These are phyloP conservation scores for Agonopterix arenella DNA, from an alignment of 2,888 invertebrate species.

Conservation along the genomic window DNA sequence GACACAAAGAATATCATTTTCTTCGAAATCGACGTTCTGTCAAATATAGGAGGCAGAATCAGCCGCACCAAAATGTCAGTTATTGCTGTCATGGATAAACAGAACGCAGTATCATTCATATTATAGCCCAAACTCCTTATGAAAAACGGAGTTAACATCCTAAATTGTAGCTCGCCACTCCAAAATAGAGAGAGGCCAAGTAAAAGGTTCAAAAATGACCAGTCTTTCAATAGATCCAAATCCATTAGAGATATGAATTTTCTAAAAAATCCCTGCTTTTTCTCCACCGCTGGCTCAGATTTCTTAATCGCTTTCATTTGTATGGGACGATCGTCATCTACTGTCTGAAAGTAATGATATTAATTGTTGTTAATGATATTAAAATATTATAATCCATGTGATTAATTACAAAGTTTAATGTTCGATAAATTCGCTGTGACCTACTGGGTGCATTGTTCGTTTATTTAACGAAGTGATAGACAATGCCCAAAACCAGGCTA, in stretches of 20 bases:
- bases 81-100: constrained; percentile 84
- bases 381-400: too few species aligned
- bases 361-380: background rate
- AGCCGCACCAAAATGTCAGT: constrained; percentile 85
- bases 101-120: constrained; percentile 82
- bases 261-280: constrained; percentile 62
- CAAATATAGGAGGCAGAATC: constrained; percentile 84
- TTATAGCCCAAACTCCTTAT: constrained; percentile 79
- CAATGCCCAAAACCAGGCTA: too few species aligned
- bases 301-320: constrained; percentile 69
- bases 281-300: constrained; percentile 38
- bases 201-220: constrained; percentile 83
- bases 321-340: constrained; percentile 56
- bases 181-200: constrained; percentile 85
- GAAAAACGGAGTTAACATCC: constrained; percentile 84
- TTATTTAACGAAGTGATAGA: too few species aligned
- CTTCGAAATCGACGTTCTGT: constrained; percentile 80
- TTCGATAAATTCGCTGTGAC: too few species aligned
- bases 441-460: too few species aligned
- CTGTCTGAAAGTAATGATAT: constrained; percentile 42
- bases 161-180: constrained; percentile 85
- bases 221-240: constrained; percentile 83
- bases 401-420: too few species aligned
- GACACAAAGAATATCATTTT: constrained; percentile 84
- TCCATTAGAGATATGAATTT: constrained; percentile 82